phyloP scores from a whole-genome alignment of 2,797 vertebrate species.

The Cheirogaleus major region DNA sequence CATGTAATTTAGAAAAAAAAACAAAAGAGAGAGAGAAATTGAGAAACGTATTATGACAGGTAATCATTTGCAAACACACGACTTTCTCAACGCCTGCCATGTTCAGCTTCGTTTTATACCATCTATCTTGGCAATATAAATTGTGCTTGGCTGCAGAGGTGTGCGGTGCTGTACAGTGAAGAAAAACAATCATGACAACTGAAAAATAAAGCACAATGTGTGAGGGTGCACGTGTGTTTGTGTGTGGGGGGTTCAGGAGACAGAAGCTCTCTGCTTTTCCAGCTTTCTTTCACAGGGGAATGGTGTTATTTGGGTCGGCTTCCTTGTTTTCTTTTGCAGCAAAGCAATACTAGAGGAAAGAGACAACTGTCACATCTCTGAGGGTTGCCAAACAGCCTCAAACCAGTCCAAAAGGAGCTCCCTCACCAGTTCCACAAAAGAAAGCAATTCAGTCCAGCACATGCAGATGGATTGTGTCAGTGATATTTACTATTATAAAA shows the following conservation, averaged over 20 bases:
- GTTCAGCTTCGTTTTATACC: conserved; percentile 79
- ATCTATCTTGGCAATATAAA: conserved; percentile 83
- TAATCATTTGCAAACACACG: conserved; percentile 84
- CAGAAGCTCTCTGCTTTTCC: conserved; percentile 34
- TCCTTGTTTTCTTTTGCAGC: conserved; percentile 71
- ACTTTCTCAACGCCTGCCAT: conserved; percentile 81
- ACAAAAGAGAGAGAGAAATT: not conserved
- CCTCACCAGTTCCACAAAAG: conserved; percentile 66
- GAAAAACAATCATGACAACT: conserved; percentile 78
- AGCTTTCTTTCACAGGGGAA: conserved; percentile 66
- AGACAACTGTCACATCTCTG: conserved; percentile 72
- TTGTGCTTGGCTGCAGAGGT: conserved; percentile 77
- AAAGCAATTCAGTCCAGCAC: conserved; percentile 73
- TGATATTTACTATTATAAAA: conserved; percentile 72
- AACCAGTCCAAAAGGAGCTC: conserved; percentile 74
- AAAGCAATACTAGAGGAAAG: conserved; percentile 71
- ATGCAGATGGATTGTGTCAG: conserved; percentile 75
- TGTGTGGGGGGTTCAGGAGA: not conserved
- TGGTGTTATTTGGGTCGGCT: conserved; percentile 40
- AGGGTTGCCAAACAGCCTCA: conserved; percentile 78
- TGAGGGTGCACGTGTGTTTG: not conserved
- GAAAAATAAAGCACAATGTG: conserved; percentile 74
- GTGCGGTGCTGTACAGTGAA: conserved; percentile 58
- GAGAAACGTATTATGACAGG: conserved; percentile 82
- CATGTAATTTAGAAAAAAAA: conserved; percentile 32